phyloP scores from a whole-genome alignment of 2,113 vertebrate genomes.

The Platysternon megacephalum region DNA sequence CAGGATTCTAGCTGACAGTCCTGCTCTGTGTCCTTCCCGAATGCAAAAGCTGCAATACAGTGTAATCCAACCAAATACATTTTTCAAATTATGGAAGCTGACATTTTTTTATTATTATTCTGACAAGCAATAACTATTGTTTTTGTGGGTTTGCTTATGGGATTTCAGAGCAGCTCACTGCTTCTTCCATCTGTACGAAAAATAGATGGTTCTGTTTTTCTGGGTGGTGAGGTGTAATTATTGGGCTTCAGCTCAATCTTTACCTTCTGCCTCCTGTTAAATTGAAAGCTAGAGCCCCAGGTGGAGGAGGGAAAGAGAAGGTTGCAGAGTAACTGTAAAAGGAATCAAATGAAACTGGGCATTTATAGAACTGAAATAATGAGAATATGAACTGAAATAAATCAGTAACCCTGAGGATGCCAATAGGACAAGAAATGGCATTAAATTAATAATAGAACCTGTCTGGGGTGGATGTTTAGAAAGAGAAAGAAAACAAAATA shows the following conservation, averaged over 20 bases:
- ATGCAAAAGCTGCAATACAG: neutral
- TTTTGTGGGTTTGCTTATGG: slow-evolving; percentile 15
- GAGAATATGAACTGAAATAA: slow-evolving; percentile 34
- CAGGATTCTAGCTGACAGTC: neutral
- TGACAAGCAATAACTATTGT: slow-evolving; percentile 2
- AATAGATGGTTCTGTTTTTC: slow-evolving; percentile 18
- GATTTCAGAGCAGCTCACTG: slow-evolving; percentile 51
- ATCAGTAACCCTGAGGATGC: slow-evolving; percentile 18
- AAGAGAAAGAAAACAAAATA: neutral
- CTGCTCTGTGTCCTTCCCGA: neutral
- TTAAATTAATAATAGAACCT: slow-evolving; percentile 34
- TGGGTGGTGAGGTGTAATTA: slow-evolving; percentile 45
- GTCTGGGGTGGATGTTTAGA: neutral
- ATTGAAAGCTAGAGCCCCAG: slow-evolving; percentile 55
- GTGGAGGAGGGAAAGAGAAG: slow-evolving; percentile 21
- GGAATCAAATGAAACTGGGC: slow-evolving; percentile 1
- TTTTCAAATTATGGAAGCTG: neutral
- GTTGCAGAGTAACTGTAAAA: slow-evolving; percentile 15
- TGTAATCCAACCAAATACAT: neutral
- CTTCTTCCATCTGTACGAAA: slow-evolving; percentile 38
- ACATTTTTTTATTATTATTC: slow-evolving; percentile 25
- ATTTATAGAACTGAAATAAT: slow-evolving; percentile 51
- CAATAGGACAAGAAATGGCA: slow-evolving; percentile 6
- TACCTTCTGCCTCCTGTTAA: slow-evolving; percentile 9
- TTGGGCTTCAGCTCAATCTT: slow-evolving; percentile 43